Base-by-base conservation (phyloP, 2,113 vertebrate species). In the Shinisaurus crocodilurus region DNA sequence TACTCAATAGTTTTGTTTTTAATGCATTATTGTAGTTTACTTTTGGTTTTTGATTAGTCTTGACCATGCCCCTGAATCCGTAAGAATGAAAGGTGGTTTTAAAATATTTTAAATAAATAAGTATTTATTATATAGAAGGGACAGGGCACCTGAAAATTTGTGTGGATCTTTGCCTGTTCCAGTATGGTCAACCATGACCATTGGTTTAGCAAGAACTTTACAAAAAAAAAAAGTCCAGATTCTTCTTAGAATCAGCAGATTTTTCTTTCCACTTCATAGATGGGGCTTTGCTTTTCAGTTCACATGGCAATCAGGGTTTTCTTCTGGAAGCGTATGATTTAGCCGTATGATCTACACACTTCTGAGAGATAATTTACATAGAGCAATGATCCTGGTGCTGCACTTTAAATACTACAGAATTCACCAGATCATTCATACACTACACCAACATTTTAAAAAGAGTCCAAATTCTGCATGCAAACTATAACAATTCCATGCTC, bases 241-340 rank as follows among this genome's bases (percentile, higher is more conserved):
- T 92, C 91, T 93, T 96, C 91, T 89, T 89, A 93, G 90, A 93
- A 90, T 87, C 85, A 88, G 76, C 92, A 90, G 76, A 88, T 63
- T 94, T 92, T 63, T 92, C 23, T 16, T 82, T 82, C 94, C 92
- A 57, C 81, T 91, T 89, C 93, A 43, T 85, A 92, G 89, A 89
- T 82, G 23, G 40, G 16, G 74, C 3, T 43, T 90, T 91, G 94
- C 92, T 91, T 93, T 69, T 87, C 92, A 90, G 93, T 94, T 95
- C 91, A 96, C 93, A 94, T 88, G 92, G 90, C 82, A 92, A 43
- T 80, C n/a, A 37, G 20, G n/a, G 75, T 92, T 94, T 95, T 85
- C 92, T 95, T 94, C 86, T 88, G 84, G 89, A 91, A 93, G n/a
- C n/a, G n/a, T n/a, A n/a, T n/a, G n/a, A n/a, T n/a, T n/a, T n/a